These are phyloP conservation scores for Drosophila rubida DNA, from an alignment of 2,888 invertebrate species.

Conservation along the genomic window DNA sequence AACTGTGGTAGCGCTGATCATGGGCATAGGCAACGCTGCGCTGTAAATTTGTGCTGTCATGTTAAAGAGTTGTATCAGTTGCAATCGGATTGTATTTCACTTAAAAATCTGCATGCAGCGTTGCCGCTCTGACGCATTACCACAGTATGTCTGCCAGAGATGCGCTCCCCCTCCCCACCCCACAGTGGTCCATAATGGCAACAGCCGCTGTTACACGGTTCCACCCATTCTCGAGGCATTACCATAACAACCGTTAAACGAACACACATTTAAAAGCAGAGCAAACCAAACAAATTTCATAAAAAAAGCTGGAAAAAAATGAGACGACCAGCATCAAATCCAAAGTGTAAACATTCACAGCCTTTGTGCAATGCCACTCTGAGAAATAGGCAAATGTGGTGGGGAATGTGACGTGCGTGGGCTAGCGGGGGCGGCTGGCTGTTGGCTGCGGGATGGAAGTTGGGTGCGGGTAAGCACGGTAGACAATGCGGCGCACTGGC, in stretches of 20 bases:
- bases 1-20: neutral
- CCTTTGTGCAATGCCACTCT: slow-evolving; percentile 58
- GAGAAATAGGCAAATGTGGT: slow-evolving; percentile 32
- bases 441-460: neutral
- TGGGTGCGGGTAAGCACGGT: neutral
- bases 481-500: slow-evolving; percentile 57
- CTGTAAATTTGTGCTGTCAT: slow-evolving; percentile 7
- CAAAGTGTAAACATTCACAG: slow-evolving; percentile 82
- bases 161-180: neutral
- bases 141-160: neutral
- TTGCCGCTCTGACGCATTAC: slow-evolving; percentile 8
- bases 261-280: slow-evolving; percentile 74
- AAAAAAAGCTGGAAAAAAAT: slow-evolving; percentile 36
- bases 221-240: slow-evolving; percentile 40
- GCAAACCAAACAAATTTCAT: slow-evolving; percentile 66
- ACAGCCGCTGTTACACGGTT: slow-evolving; percentile 68
- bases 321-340: slow-evolving; percentile 74
- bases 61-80: slow-evolving; percentile 18
- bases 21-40: neutral
- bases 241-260: slow-evolving; percentile 77
- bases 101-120: slow-evolving; percentile 46
- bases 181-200: slow-evolving; percentile 39
- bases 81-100: slow-evolving; percentile 47
- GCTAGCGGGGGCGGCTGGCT: neutral
- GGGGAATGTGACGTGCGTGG: neutral